Percentiles rank a stretch among this genome's conserved stretches.
These are phyloP conservation scores for Bergia sp. DNA, from an alignment of 92 coral and sea anemone species.

Conservation along the genomic window DNA sequence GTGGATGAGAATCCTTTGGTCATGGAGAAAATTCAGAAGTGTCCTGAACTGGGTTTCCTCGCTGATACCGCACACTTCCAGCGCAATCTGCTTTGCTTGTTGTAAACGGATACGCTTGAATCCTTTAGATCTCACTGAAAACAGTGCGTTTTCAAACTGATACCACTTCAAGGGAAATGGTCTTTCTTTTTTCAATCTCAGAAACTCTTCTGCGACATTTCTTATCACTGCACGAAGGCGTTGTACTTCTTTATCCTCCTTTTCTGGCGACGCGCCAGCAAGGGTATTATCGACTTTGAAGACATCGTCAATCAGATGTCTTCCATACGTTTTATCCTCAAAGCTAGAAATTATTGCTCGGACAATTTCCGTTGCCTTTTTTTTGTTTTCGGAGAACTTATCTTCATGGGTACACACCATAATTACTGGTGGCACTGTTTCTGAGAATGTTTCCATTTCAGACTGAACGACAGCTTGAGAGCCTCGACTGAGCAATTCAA, in stretches of 20 bases:
- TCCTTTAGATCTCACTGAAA: constrained; percentile 15
- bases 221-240: not conserved
- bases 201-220: not conserved
- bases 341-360: not conserved
- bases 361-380: not conserved
- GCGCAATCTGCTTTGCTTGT: constrained; percentile 50
- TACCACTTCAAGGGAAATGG: constrained; percentile 57
- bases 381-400: not conserved
- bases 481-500: not conserved
- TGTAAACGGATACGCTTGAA: constrained; percentile 36
- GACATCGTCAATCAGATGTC: not conserved
- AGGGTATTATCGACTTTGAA: not conserved
- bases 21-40: constrained; percentile 59
- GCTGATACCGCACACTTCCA: constrained; percentile 26
- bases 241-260: not conserved
- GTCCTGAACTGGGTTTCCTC: constrained; percentile 46
- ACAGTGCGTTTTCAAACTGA: constrained; percentile 57
- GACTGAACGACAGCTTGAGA: not conserved
- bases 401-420: not conserved
- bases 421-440: not conserved
- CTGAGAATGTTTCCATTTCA: not conserved
- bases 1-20: constrained; percentile 62
- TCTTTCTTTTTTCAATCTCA: not conserved
- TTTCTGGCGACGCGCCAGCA: not conserved
- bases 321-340: not conserved